Percentiles rank a stretch among this genome's conserved stretches.
phyloP scores from a whole-genome alignment of 2,113 vertebrate species.

The Pygoscelis antarcticus region DNA sequence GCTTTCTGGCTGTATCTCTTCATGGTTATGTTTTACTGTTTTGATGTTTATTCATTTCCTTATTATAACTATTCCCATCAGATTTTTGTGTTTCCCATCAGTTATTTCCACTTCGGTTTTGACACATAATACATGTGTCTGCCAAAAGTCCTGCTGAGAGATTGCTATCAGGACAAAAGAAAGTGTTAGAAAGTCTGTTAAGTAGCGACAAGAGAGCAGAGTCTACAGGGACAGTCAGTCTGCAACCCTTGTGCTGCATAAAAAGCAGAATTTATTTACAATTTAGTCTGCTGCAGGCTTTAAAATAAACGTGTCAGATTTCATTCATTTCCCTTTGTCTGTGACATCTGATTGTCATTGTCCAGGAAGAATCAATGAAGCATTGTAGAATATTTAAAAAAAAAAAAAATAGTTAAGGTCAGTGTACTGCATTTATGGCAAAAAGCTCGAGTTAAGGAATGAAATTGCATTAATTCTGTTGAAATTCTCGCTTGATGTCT shows the following conservation, averaged over 20 bases:
- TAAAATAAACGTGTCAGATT: slow-evolving; percentile 38
- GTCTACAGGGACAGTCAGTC: slow-evolving; percentile 34
- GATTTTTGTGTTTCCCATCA: slow-evolving; percentile 33
- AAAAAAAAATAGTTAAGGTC: not conserved
- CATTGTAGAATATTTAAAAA: not conserved
- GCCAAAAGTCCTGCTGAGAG: slow-evolving; percentile 45
- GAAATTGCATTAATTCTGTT: not conserved
- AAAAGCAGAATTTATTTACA: slow-evolving; percentile 38
- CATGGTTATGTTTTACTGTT: not conserved
- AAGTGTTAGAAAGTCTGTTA: slow-evolving; percentile 46
- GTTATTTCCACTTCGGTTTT: slow-evolving; percentile 39
- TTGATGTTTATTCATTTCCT: slow-evolving; percentile 44
- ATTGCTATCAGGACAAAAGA: slow-evolving; percentile 38
- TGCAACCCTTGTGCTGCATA: slow-evolving; percentile 47
- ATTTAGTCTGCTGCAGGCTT: slow-evolving; percentile 20
- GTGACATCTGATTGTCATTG: slow-evolving; percentile 7
- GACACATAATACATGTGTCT: slow-evolving; percentile 39
- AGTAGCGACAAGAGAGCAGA: not conserved
- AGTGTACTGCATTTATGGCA: not conserved
- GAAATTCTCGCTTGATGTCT: not conserved
- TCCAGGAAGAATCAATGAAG: not conserved
- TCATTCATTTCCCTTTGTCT: slow-evolving; percentile 30
- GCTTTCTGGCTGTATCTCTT: not conserved
- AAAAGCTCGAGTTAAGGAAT: not conserved
- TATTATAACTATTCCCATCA: slow-evolving; percentile 41